Base-by-base conservation (phyloP, 2,113 vertebrate genomes). In the Colinus virginianus region DNA sequence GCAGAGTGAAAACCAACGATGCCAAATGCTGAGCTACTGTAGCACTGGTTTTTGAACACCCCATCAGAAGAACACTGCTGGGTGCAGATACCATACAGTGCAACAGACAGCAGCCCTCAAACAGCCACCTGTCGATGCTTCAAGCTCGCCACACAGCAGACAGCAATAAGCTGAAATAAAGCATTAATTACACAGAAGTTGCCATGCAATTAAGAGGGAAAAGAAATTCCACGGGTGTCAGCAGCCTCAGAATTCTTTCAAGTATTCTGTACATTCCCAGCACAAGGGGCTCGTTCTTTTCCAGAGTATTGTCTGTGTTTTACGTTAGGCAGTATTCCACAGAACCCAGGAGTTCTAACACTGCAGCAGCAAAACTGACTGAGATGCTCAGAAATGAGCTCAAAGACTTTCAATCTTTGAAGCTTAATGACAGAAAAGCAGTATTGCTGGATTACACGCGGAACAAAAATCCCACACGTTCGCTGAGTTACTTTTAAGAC, bases 91-190 rank as follows among this genome's bases (percentile, higher is more conserved):
- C 88, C 82, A 64, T 19, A 49, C 72, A 82, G 67, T 77, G 63
- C 79, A 45, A 48, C 17, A n/a, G 30, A 49, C 56, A 51, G n/a
- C 0, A 22, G 40, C 9, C 42, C 30, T 12, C 30, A 13, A 69
- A 3, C 32, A 53, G 28, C 46, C 70, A 25, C 3, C 1, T 2
- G 22, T 12, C 3, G 51, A 42, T 23, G 12, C 10, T 11, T 11
- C 1, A 1, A 34, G 19, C 43, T 72, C 51, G 32, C 3, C 13
- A n/a, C 6, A 16, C 61, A 28, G 20, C 62, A 42, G 15, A 25
- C 2, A 5, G 9, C 3, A 13, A 6, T n/a, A 8, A 19, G 15
- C 1, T 4, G 20, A 43, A 36, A 9, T 3, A 4, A 75, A 1
- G 2, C 2, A 3, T 16, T 38, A 6, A 6, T 25, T 16, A n/a